phyloP scores from a whole-genome alignment of 2,797 vertebrate species.

The Pipistrellus pipistrellus region DNA sequence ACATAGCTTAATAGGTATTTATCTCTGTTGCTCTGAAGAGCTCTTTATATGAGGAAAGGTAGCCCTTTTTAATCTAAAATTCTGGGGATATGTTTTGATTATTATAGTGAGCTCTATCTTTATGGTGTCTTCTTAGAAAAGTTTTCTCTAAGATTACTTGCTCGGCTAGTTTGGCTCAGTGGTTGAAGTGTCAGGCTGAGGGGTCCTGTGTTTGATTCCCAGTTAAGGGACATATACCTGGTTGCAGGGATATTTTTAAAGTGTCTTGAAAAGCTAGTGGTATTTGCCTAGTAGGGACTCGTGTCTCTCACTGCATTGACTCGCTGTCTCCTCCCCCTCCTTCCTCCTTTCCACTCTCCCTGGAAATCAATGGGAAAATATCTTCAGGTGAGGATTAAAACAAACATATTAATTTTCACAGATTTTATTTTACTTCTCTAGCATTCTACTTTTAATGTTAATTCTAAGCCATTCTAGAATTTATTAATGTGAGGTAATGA shows the following conservation, averaged over 20 bases:
- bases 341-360: too few species aligned
- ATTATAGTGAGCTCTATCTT: background rate
- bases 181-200: too few species aligned
- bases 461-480: conserved; percentile 35
- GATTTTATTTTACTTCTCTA: conserved; percentile 21
- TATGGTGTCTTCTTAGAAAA: conserved; percentile 36
- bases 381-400: too few species aligned
- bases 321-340: too few species aligned
- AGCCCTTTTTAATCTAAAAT: conserved; percentile 16
- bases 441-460: conserved; percentile 7
- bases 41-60: conserved; percentile 12
- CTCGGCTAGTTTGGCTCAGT: too few species aligned
- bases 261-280: too few species aligned
- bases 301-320: too few species aligned
- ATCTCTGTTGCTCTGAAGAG: background rate
- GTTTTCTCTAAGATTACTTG: background rate
- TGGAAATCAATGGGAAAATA: too few species aligned
- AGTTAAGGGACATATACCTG: too few species aligned
- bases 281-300: too few species aligned
- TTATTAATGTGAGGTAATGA: background rate
- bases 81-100: background rate
- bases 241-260: too few species aligned
- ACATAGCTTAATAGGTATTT: conserved; percentile 45
- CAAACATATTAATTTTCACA: background rate
- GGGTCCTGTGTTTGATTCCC: too few species aligned